A percentile compares a stretch with the other conserved stretches of the same genome.
Evolutionary conservation across 1,140 invertebrate genomes (phyloP).

Genomic region (Drosophila grimshawi): DNA sequence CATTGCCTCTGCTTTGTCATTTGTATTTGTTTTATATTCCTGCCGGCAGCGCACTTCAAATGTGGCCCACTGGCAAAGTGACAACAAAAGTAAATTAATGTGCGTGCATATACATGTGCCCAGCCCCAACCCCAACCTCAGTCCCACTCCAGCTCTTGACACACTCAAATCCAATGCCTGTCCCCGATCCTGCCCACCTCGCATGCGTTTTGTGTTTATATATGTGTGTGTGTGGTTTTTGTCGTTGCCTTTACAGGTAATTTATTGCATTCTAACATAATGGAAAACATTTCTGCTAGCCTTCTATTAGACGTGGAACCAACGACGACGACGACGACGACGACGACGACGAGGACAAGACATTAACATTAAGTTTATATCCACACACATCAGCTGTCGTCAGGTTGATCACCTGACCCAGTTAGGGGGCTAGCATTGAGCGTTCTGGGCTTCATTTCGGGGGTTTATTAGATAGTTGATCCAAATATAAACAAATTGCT

Average conservation of each 20-base stretch:
- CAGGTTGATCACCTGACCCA: slow-evolving; percentile 65
- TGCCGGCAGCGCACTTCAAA: slow-evolving; percentile 76
- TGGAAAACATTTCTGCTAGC: slow-evolving; percentile 80
- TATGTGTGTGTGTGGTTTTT: slow-evolving; percentile 59
- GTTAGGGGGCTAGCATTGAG: slow-evolving; percentile 5
- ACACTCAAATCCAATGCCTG: neutral
- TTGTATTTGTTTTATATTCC: slow-evolving; percentile 80
- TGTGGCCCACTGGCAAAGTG: slow-evolving; percentile 82
- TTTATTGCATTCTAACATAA: slow-evolving; percentile 84
- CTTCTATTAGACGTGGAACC: slow-evolving; percentile 56
- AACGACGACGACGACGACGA: slow-evolving; percentile 28
- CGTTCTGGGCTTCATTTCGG: neutral
- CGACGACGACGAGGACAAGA: slow-evolving; percentile 53
- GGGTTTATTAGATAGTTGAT: slow-evolving; percentile 52
- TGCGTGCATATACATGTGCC: slow-evolving; percentile 70
- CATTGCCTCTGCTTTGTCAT: slow-evolving; percentile 68
- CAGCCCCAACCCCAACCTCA: neutral
- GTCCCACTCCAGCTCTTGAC: neutral
- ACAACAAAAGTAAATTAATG: slow-evolving; percentile 84
- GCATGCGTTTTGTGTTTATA: slow-evolving; percentile 10
- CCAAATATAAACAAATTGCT: slow-evolving; percentile 78
- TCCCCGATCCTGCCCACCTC: neutral
- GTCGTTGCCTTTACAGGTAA: slow-evolving; percentile 79
- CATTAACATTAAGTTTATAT: slow-evolving; percentile 81
- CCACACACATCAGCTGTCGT: slow-evolving; percentile 71